Evolutionary conservation across 2,888 invertebrate genomes (phyloP).

Genomic region (Luperina testacea): DNA sequence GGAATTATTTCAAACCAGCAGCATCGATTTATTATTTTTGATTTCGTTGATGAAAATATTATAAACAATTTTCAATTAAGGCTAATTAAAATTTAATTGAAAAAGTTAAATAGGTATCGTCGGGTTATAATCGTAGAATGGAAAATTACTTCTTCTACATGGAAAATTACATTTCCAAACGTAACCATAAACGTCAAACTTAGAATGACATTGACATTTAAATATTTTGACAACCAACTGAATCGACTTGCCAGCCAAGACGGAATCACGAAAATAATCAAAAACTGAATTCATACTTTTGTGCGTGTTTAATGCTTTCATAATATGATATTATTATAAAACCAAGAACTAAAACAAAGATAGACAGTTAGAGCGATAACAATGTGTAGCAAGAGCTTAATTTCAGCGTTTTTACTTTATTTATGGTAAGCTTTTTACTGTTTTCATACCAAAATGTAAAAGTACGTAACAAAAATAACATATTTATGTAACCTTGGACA

Average conservation of each 20-base stretch:
- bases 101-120: neutral
- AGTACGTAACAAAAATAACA: constrained; percentile 1
- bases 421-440: constrained; percentile 49
- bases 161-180: constrained; percentile 16
- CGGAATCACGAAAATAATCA: constrained; percentile 8
- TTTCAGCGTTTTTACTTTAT: constrained; percentile 54
- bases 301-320: neutral
- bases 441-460: constrained; percentile 13
- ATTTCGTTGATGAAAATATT: neutral
- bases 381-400: constrained; percentile 47
- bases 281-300: constrained; percentile 1
- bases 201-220: neutral
- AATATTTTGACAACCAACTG: constrained; percentile 22
- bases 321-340: neutral
- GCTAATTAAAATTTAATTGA: neutral
- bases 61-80: too few relatives aligned
- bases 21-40: too few relatives aligned
- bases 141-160: too few relatives aligned
- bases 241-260: neutral
- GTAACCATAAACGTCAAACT: constrained; percentile 5
- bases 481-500: constrained; percentile 35
- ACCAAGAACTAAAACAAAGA: neutral
- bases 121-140: too few relatives aligned
- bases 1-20: constrained; percentile 10
- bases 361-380: neutral